A percentile compares a stretch with the other conserved stretches of the same genome.
phyloP scores from a whole-genome alignment of 2,797 vertebrate species.

The Anableps anableps region DNA sequence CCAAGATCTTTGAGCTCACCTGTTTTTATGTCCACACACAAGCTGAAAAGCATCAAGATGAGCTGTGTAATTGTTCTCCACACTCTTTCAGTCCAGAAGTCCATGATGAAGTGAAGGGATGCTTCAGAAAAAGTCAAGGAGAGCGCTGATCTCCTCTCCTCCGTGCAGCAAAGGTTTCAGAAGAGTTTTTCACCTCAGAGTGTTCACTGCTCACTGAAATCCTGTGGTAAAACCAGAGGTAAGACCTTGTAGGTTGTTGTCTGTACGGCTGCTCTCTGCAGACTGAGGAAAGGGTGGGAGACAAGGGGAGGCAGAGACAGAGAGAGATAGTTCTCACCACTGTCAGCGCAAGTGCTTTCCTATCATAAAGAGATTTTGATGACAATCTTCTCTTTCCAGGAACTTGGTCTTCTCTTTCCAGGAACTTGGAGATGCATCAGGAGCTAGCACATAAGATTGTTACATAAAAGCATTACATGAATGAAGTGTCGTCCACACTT shows the following conservation, averaged over 20 bases:
- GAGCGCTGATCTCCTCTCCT: conserved; percentile 25
- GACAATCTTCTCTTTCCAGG: not conserved
- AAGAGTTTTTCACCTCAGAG: conserved; percentile 32
- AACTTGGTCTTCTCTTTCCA: not conserved
- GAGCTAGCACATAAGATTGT: too few relatives aligned
- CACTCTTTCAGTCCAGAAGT: conserved; percentile 60
- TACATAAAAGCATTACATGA: not conserved
- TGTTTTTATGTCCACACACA: conserved; percentile 27
- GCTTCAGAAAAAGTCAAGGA: conserved; percentile 40
- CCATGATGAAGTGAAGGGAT: conserved; percentile 52
- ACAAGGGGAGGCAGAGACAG: conserved; percentile 10
- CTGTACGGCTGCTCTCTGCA: conserved; percentile 62
- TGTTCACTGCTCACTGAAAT: conserved; percentile 34
- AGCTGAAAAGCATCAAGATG: conserved; percentile 50
- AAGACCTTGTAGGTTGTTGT: conserved; percentile 44
- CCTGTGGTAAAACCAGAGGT: conserved; percentile 27
- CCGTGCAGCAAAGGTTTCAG: conserved; percentile 25
- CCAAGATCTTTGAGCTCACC: conserved; percentile 44
- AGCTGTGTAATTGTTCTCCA: conserved; percentile 49
- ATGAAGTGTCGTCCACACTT: not conserved
- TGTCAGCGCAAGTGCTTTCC: conserved; percentile 24
- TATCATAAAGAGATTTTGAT: conserved; percentile 35
- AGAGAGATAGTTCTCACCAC: conserved; percentile 23
- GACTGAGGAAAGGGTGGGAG: conserved; percentile 43
- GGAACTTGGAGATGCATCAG: not conserved